phyloP scores from a whole-genome alignment of 1,140 invertebrate species.

The Diabrotica undecimpunctata region DNA sequence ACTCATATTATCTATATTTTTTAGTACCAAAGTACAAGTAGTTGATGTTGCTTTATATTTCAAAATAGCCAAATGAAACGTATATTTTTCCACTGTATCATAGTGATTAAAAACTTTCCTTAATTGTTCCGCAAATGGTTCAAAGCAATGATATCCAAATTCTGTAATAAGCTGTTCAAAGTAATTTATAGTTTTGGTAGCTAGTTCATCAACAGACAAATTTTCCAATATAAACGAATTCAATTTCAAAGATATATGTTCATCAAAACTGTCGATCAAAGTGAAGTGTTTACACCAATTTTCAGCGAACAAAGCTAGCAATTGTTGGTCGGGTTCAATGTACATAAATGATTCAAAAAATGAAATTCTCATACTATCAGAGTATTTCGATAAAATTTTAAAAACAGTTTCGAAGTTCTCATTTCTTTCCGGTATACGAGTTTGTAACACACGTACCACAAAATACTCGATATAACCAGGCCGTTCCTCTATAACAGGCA shows the following conservation, averaged over 20 bases:
- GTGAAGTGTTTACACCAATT: constrained; percentile 8
- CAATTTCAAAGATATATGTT: constrained; percentile 4
- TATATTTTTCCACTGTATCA: neutral
- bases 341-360: neutral
- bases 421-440: neutral
- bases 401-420: constrained; percentile 7
- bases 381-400: neutral
- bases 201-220: neutral
- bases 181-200: neutral
- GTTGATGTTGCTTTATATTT: neutral
- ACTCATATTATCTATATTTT: neutral
- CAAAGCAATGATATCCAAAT: constrained; percentile 4
- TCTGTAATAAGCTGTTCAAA: constrained; percentile 3
- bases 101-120: too few relatives aligned
- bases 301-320: neutral
- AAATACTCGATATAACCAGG: neutral
- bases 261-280: neutral
- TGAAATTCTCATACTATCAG: neutral
- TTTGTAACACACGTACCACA: neutral
- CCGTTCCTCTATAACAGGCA: neutral
- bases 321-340: neutral
- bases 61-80: constrained; percentile 4
- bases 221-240: neutral
- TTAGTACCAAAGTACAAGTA: constrained; percentile 4
- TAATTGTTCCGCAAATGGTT: constrained; percentile 3